A percentile compares a stretch with the other conserved stretches of the same genome.
These are phyloP conservation scores for Cephalotes varians DNA, from an alignment of 2,888 invertebrate genomes.

Conservation along the genomic window DNA sequence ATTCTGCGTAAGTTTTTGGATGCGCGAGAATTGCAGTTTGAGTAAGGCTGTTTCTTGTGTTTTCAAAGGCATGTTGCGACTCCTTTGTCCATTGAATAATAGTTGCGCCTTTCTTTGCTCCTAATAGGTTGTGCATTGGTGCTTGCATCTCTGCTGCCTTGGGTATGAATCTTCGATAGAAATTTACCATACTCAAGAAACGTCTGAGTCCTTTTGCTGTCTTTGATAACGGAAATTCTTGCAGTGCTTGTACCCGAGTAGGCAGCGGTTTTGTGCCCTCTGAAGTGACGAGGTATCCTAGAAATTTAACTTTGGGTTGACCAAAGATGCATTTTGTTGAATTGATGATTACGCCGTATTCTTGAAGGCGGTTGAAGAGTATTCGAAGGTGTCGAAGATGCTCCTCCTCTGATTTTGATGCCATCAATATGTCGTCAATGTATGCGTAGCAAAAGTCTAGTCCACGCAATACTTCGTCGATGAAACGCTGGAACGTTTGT, in stretches of 20 bases:
- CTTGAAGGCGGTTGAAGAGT: not conserved
- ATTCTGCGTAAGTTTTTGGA: not conserved
- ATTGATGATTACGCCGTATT: not conserved
- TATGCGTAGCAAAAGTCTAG: not conserved
- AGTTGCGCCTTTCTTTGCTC: not conserved
- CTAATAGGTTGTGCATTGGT: not conserved
- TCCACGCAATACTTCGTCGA: not conserved
- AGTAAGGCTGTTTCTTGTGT: not conserved
- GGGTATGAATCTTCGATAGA: constrained; percentile 50
- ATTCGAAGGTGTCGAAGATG: not conserved
- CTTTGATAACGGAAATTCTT: not conserved
- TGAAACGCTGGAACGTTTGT: not conserved
- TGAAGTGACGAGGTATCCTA: not conserved
- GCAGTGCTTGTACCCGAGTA: not conserved
- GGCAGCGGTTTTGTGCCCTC: not conserved
- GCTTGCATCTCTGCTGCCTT: constrained; percentile 29
- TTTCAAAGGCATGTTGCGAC: not conserved
- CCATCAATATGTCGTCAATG: not conserved
- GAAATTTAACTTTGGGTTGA: not conserved
- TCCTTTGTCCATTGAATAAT: not conserved
- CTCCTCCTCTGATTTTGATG: not conserved
- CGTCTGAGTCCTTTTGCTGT: constrained; percentile 36
- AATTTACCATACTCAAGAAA: constrained; percentile 28
- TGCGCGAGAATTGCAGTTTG: not conserved
- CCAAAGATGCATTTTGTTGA: not conserved